Percentiles rank a stretch among this genome's conserved stretches.
Conservation (phyloP, 2,113 vertebrate genomes). For the Hirundichthys speculiger region DNA sequence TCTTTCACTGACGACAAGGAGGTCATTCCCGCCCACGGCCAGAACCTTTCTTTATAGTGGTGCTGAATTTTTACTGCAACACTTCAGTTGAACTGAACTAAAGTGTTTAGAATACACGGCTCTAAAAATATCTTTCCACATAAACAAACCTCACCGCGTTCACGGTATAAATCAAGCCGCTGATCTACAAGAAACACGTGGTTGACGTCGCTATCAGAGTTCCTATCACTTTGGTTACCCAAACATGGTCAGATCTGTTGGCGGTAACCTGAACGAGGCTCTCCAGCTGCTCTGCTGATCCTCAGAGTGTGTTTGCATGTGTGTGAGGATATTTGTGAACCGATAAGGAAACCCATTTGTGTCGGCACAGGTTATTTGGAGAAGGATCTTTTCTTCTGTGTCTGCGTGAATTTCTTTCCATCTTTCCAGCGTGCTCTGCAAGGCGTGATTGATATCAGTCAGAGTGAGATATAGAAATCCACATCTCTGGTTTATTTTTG, state of each 20-base stretch:
- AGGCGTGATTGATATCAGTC: slow-evolving; percentile 1
- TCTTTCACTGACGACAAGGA: too few species aligned
- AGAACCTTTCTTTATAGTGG: too few species aligned
- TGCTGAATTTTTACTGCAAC: too few species aligned
- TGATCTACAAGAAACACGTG: slow-evolving; percentile 1
- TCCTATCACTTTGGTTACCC: slow-evolving; percentile 29
- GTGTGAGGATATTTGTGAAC: slow-evolving; percentile 4
- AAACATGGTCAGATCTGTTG: slow-evolving; percentile 36
- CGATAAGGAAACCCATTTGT: slow-evolving; percentile 1
- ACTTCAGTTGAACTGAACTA: too few species aligned
- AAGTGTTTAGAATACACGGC: not conserved
- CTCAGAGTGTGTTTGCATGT: not conserved
- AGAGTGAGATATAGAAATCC: not conserved
- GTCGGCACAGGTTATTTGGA: slow-evolving; percentile 7
- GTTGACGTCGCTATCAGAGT: slow-evolving; percentile 9
- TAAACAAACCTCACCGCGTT: slow-evolving; percentile 3
- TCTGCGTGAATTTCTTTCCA: not conserved
- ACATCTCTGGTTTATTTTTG: not conserved
- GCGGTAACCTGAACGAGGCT: slow-evolving; percentile 17
- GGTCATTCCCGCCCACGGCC: too few species aligned
- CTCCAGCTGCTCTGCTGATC: slow-evolving; percentile 11
- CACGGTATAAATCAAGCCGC: not conserved
- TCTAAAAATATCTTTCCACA: not conserved
- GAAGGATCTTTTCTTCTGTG: not conserved
- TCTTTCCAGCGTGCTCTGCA: slow-evolving; percentile 1